Evolutionary conservation across 2,113 vertebrate species (phyloP), one percentile per base, ranked within the genome.

Genomic region (Peromyscus californicus): DNA sequence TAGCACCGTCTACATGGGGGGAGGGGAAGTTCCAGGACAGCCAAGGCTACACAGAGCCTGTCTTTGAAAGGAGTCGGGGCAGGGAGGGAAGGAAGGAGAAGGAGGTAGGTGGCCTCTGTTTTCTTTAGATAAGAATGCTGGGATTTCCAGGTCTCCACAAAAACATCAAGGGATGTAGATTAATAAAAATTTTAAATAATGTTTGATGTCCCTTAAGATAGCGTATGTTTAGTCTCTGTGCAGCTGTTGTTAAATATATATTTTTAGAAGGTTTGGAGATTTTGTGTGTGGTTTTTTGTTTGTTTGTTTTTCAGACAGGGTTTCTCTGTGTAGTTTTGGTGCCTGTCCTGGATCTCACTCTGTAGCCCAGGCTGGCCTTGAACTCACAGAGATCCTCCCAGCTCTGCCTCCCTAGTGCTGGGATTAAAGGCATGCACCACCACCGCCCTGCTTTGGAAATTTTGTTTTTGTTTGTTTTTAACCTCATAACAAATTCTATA

Each of bases 401-500:
- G 48, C 48, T 51, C 48, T 51, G 48, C 48, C 48, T 51, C 48
- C 48, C 7, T 1, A 51, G 48, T 51, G 48, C 48, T 51, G 48
- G 45, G 4, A 48, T 48, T 48, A 48, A 48, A 48, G 45, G 45
- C 45, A 48, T 48, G 45, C 45, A 48, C 48, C 51, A 51, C 51
- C 51, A 11, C 9, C 51, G 51, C 45, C 45, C 45, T 1, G 45
- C 45, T 48, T 48, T 48, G 45, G 12, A 54, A 2, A 54, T 15
- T 54, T 61, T 17, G 69, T 59, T 72, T 15, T 21, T 78, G 12
- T 83, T 79, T 59, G 7, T 89, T 79, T 26, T 78, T 13, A 95
- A 88, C 54, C 21, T 93, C 72, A 86, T 10, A 85, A 78, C 31
- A 96, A 96, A 63, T 92, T 92, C 31, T 95, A 24, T 59, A 87